Percentiles rank a stretch among this genome's conserved stretches.
These are phyloP conservation scores for Vanessa cardui DNA, from an alignment of 2,888 invertebrate genomes.

Conservation along the genomic window DNA sequence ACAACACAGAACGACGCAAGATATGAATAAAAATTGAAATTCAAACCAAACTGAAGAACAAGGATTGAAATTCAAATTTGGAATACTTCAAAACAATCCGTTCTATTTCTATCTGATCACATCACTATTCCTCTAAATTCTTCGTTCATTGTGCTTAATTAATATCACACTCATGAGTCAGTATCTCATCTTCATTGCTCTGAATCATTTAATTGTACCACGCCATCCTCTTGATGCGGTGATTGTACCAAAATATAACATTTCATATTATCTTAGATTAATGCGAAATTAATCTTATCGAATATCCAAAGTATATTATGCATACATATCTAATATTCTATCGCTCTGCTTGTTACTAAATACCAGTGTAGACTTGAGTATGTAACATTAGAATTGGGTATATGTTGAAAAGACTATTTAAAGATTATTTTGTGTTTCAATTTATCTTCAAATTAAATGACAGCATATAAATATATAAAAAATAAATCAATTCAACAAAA, in stretches of 20 bases:
- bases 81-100: neutral
- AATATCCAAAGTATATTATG: neutral
- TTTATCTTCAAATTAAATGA: no score
- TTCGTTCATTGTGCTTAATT: constrained; percentile 58
- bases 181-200: constrained; percentile 52
- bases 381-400: no score
- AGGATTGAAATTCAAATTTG: neutral
- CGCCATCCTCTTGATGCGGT: constrained; percentile 41
- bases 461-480: no score
- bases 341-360: no score
- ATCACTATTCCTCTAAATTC: constrained; percentile 53
- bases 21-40: no score
- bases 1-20: no score
- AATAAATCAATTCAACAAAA: no score
- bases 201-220: constrained; percentile 68
- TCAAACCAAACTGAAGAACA: neutral
- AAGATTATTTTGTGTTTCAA: no score
- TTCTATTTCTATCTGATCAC: constrained; percentile 62
- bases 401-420: no score
- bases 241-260: constrained; percentile 35
- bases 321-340: no score
- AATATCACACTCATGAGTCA: constrained; percentile 39
- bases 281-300: constrained; percentile 31
- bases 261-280: constrained; percentile 3
- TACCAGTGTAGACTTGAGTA: no score